Evolutionary conservation across 2,888 invertebrate species (phyloP).

Genomic region (Myathropa florea): DNA sequence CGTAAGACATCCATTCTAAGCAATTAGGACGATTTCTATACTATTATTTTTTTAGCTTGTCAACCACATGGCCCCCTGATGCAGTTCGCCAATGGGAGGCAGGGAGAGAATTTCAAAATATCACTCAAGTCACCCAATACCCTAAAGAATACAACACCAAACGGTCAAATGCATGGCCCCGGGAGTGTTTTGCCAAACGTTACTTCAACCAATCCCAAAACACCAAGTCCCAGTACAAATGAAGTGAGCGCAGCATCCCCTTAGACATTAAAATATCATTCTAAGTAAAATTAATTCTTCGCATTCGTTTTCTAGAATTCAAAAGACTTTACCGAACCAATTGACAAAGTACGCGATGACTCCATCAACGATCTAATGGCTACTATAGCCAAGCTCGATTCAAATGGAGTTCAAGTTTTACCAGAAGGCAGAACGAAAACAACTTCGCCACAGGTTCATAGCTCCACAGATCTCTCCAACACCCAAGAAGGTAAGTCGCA

Average conservation of each 20-base stretch:
- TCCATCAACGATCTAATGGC: conserved; percentile 93
- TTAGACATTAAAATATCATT: background rate
- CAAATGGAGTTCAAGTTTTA: conserved; percentile 90
- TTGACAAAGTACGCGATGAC: conserved; percentile 92
- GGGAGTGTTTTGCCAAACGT: conserved; percentile 79
- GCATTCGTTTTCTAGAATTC: conserved; percentile 77
- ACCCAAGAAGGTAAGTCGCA: conserved; percentile 79
- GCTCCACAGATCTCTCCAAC: conserved; percentile 85
- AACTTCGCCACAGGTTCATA: conserved; percentile 87
- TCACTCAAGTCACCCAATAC: conserved; percentile 80
- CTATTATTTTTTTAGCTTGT: conserved; percentile 74
- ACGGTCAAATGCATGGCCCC: conserved; percentile 75
- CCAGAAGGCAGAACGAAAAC: conserved; percentile 83
- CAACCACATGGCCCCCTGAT: conserved; percentile 79
- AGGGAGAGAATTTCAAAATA: conserved; percentile 81
- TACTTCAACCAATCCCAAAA: conserved; percentile 92
- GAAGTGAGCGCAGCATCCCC: conserved; percentile 79
- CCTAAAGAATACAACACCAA: conserved; percentile 79
- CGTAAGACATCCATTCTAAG: conserved; percentile 76
- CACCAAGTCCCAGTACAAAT: conserved; percentile 89
- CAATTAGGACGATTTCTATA: background rate
- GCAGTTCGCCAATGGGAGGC: conserved; percentile 80
- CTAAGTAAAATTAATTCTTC: background rate
- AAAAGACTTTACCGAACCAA: conserved; percentile 84
- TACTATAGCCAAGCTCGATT: conserved; percentile 92